Conservation (phyloP, 2,113 vertebrate genomes). For the Prochilodus magdalenae region DNA sequence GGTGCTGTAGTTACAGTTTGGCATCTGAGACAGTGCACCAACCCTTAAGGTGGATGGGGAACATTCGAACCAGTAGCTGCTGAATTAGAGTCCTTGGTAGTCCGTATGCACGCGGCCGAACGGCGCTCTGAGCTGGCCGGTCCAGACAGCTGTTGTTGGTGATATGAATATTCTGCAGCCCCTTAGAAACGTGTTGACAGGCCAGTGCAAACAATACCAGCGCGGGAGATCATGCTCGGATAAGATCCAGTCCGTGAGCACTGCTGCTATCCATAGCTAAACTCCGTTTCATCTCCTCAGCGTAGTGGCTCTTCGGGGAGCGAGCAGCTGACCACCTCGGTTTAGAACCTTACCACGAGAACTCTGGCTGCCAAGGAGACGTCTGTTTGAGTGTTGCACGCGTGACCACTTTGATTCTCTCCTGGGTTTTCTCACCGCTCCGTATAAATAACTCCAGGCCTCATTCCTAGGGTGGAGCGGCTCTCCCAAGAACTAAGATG, state of each 20-base stretch:
- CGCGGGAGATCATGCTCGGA: conserved; percentile 4
- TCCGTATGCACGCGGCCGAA: not conserved
- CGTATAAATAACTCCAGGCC: conserved; percentile 36
- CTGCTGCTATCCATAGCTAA: not conserved
- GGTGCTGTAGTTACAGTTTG: too few species aligned
- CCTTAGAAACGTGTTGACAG: conserved; percentile 46
- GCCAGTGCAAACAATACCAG: conserved; percentile 36
- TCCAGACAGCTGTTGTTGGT: not conserved
- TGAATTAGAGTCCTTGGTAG: conserved; percentile 3
- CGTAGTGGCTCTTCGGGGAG: not conserved
- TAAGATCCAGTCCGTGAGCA: conserved; percentile 7
- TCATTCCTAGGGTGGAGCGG: not conserved
- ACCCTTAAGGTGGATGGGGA: too few species aligned
- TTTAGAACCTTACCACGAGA: conserved; percentile 31
- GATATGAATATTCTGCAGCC: not conserved
- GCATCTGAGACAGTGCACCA: too few species aligned
- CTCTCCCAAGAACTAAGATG: conserved; percentile 26
- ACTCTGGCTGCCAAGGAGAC: not conserved
- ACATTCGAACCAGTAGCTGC: too few species aligned
- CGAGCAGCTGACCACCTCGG: conserved; percentile 34
- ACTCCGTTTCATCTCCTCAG: conserved; percentile 11
- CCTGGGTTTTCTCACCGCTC: conserved; percentile 30
- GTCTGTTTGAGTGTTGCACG: conserved; percentile 32
- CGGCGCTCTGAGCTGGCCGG: not conserved
- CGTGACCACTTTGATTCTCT: conserved; percentile 26